Evolutionary conservation across 2,888 invertebrate genomes (phyloP), one percentile per base, ranked within the genome.

Genomic region (Dusona sp.): DNA sequence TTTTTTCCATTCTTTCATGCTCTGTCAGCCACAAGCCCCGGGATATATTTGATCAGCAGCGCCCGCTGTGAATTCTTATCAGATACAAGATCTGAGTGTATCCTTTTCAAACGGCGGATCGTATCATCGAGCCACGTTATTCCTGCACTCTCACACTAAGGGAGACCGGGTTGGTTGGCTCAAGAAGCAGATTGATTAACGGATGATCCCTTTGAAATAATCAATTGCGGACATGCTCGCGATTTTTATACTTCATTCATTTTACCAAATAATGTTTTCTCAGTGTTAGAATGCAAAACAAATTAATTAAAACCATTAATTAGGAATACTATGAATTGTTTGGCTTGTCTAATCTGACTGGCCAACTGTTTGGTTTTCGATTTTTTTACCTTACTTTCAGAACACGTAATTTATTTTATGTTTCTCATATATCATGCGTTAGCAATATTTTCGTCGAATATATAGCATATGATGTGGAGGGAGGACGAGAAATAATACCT

Each of bases 401-500:
- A n/a, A n/a, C 29, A 29, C 33, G 8, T 25, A 25, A 4, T 25
- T 11, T 33, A 64, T 64, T 64, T 64, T 19, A 25, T 11, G 8
- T 64, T 3, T 11, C 22, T 25, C 25, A 57, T 2, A 57, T 2
- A 19, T 36, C 13, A 57, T 25, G 33, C n/a, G 38, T 79, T 13
- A 33, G 33, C 9, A 48, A 48, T 72, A 72, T 33, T 72, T 36
- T 13, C 11, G 19, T 33, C 19, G 72, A 33, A 72, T 36, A 29
- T n/a, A 19, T 1, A 36, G 13, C 11, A 64, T 48, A 75, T 22
- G 9, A 75, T 45, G 45, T 13, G 36, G 45, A 45, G n/a, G 29
- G 13, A 29, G 38, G 25, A 57, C 2, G 25, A 25, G 3, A 16
- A 45, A 84, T 83, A 89, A 88, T 94, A 95, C 95, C 95, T 95